Conservation (phyloP, 2,113 vertebrate species). For the Ibidorhyncha struthersii region DNA sequence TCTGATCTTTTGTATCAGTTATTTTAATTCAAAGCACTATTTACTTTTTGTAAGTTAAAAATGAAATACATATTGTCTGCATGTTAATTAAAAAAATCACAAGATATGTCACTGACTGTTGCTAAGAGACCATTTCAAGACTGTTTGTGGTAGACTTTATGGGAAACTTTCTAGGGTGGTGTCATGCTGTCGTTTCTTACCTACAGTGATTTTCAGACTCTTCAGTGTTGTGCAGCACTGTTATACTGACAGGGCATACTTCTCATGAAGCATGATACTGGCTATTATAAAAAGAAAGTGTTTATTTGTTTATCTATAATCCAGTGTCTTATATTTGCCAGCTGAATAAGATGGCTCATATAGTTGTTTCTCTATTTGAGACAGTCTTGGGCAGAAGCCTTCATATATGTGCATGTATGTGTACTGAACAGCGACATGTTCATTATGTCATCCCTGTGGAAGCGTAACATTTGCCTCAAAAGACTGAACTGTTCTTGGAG, state of each 20-base stretch:
- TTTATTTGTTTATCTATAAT: neutral
- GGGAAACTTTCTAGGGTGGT: conserved; percentile 35
- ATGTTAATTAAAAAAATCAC: conserved; percentile 15
- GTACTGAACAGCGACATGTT: neutral
- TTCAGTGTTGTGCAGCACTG: neutral
- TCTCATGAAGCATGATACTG: neutral
- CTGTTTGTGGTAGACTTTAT: neutral
- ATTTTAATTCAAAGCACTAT: neutral
- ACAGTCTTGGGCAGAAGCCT: neutral
- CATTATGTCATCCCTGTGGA: neutral
- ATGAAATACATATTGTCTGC: neutral
- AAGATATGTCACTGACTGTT: conserved; percentile 48
- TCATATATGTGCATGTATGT: neutral
- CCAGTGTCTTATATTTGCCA: neutral
- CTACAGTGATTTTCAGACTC: neutral
- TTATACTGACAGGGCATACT: neutral
- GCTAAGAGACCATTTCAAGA: conserved; percentile 59
- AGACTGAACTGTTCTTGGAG: neutral
- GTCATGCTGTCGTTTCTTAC: neutral
- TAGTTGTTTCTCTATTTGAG: neutral
- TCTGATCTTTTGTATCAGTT: neutral
- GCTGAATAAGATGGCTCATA: neutral
- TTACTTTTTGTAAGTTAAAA: conserved; percentile 34
- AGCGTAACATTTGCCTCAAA: neutral
- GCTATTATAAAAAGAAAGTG: neutral